Percentiles rank a stretch among this genome's conserved stretches.
Evolutionary conservation across 2,797 vertebrate genomes (phyloP).

Genomic region (Arrhamphus sclerolepis): DNA sequence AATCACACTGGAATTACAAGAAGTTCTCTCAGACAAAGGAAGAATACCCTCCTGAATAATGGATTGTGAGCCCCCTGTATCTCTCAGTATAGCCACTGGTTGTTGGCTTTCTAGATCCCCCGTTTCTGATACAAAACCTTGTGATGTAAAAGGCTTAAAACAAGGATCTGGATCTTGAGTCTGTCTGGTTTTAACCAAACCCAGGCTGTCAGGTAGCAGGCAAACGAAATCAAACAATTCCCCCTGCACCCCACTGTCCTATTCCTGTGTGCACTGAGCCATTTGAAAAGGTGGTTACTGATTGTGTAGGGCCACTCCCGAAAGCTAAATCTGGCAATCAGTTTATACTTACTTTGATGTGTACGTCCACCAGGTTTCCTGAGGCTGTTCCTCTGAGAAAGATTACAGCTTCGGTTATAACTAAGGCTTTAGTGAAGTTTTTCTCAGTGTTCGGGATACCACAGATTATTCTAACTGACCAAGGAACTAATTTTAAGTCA

Average conservation of each 20-base stretch:
- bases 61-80: not conserved
- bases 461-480: not conserved
- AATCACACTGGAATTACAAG: not conserved
- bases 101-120: not conserved
- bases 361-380: not conserved
- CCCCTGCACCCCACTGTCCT: not conserved
- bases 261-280: not conserved
- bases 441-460: not conserved
- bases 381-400: not conserved
- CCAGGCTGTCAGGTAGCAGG: not conserved
- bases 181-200: too few species aligned
- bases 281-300: too few species aligned
- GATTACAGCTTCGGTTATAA: not conserved
- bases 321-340: not conserved
- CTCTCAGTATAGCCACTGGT: not conserved
- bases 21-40: not conserved
- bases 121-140: not conserved
- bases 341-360: not conserved
- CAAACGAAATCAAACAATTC: not conserved
- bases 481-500: too few species aligned
- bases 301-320: not conserved
- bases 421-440: not conserved
- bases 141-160: not conserved
- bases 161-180: not conserved
- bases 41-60: not conserved